phyloP scores from a whole-genome alignment of 2,113 vertebrate species.

The Nerophis ophidion region DNA sequence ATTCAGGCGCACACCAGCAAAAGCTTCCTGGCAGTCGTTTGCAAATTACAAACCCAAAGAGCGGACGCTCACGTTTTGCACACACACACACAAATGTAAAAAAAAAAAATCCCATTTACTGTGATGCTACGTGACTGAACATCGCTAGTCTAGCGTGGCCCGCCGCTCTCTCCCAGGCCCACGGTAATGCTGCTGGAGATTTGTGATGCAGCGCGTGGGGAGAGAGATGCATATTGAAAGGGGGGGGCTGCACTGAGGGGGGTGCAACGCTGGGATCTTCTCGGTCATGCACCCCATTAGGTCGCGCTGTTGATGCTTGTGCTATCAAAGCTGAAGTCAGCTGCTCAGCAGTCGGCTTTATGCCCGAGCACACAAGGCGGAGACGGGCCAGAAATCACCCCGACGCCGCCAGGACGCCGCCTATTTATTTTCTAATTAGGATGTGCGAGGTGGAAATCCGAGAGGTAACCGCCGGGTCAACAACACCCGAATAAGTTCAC shows the following conservation, averaged over 20 bases:
- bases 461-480: conserved; percentile 43
- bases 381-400: conserved; percentile 45
- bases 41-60: conserved; percentile 59
- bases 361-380: conserved; percentile 54
- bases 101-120: conserved; percentile 68
- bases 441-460: conserved; percentile 48
- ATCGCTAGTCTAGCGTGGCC: conserved; percentile 57
- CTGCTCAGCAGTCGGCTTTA: conserved; percentile 57
- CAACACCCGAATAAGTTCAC: conserved; percentile 32
- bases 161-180: conserved; percentile 53
- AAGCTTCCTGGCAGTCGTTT: conserved; percentile 29
- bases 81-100: conserved; percentile 27
- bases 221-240: conserved; percentile 64
- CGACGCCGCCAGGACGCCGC: conserved; percentile 29
- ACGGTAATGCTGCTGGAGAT: conserved; percentile 67
- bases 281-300: conserved; percentile 68
- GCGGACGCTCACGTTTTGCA: conserved; percentile 32
- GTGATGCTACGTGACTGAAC: conserved; percentile 69
- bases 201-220: conserved; percentile 58
- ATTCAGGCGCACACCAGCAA: conserved; percentile 43
- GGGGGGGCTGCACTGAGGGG: conserved; percentile 33
- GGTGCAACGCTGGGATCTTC: conserved; percentile 56
- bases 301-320: conserved; percentile 58
- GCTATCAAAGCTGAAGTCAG: conserved; percentile 64
- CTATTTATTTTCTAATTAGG: conserved; percentile 59